Base-by-base conservation (phyloP, 2,888 invertebrate genomes). In the Steromphala cineraria region DNA sequence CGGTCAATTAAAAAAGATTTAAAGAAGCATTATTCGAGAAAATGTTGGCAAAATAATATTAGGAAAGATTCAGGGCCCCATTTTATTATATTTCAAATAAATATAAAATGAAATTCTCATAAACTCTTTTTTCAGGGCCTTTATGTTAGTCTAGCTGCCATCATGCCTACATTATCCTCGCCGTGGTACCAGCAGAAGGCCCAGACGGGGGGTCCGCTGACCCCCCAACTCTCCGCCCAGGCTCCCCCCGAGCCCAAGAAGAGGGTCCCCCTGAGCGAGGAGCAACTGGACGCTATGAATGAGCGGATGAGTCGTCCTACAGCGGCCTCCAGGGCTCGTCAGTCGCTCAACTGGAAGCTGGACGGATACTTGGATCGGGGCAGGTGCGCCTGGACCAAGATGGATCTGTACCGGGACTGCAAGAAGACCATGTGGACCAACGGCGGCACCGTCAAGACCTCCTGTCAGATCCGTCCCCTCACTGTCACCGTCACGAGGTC, bases 361-460 rank as follows among this genome's bases (percentile, higher is more conserved):
- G 87, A 88, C 40, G 85, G 85, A 40, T 89, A 85, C 75, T 86
- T 90, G 87, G 90, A 88, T 21, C 82, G 81, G 10, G 88, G 89
- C 2, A 78, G 87, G 8, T 87, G 88, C 75, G 82, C 89, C 2
- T 90, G 90, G 90, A 81, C 87, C 19, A 89, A 89, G 81, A 89
- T 89, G 90, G 87, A 88, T 56, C 81, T 89, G 13, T 88, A 87
- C 78, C 85, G 84, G n/a, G 90, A 90, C 79, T 86, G 86, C 67
- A 88, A 89, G 74, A 89, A 87, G 67, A 87, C 88, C 40, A 87
- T 90, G 86, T 90, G 90, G 90, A 89, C 86, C 10, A 80, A 82
- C 8, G 75, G 81, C 24, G 89, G 89, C 1, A 81, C 85, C 4
- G 80, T 89, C 1, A 81, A 79, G 36, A 85, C 85, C 75, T 78